Percentiles rank a stretch among this genome's conserved stretches.
These are phyloP conservation scores for Machaerirhynchus nigripectus DNA, from an alignment of 2,113 vertebrate genomes.

Conservation along the genomic window DNA sequence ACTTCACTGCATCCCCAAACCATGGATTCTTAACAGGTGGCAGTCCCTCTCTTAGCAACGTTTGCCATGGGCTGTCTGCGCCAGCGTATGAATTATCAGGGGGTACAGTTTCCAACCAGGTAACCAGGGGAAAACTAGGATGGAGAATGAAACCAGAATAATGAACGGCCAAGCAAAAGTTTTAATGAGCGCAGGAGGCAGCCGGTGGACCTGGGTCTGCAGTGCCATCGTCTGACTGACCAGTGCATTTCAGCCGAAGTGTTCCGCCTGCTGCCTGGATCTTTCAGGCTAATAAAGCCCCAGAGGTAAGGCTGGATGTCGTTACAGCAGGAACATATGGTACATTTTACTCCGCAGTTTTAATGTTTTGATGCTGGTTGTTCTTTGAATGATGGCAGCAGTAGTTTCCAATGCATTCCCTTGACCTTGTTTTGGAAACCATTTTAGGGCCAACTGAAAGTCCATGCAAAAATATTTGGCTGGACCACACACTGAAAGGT, in stretches of 20 bases:
- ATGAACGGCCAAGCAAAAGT: conserved; percentile 40
- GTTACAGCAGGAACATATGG: conserved; percentile 15
- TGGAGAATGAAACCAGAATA: conserved; percentile 73
- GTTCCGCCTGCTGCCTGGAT: fast-evolving
- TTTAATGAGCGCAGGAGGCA: conserved; percentile 38
- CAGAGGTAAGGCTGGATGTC: neutral
- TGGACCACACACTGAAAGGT: conserved; percentile 6
- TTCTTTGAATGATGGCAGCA: conserved; percentile 8
- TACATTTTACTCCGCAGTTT: conserved; percentile 37
- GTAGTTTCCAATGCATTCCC: conserved; percentile 12
- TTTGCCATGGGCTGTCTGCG: conserved; percentile 69
- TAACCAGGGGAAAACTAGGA: conserved; percentile 73
- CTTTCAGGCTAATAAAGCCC: neutral
- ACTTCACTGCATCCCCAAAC: conserved; percentile 73
- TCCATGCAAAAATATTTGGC: neutral
- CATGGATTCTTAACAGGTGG: conserved; percentile 83
- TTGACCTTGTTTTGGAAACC: conserved; percentile 47
- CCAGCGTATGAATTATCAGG: conserved; percentile 76
- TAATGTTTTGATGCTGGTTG: conserved; percentile 31
- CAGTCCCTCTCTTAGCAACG: conserved; percentile 86
- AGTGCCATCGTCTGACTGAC: conserved; percentile 66
- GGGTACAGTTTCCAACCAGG: conserved; percentile 81
- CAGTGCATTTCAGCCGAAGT: neutral
- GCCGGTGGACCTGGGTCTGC: neutral
- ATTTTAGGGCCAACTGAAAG: neutral